Base-by-base conservation (phyloP, 2,888 invertebrate genomes). In the Euproctis similis region DNA sequence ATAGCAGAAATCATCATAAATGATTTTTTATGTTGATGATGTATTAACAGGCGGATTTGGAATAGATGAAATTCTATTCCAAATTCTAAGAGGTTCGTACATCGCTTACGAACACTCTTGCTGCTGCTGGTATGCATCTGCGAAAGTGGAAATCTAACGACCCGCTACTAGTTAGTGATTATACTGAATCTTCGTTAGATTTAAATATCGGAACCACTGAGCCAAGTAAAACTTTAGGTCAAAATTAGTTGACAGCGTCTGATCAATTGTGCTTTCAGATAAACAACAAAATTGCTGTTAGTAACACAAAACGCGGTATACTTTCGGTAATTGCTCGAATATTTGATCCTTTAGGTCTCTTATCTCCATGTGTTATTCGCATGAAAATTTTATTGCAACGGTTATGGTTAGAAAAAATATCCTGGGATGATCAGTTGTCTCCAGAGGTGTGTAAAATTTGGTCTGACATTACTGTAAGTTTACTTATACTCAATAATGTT, bases 271-370 rank as follows among this genome's bases (percentile, higher is more conserved):
- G 4, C 2, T 9, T 8, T 20, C 9, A 8, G n/a, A 9, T 20
- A 8, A 4, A 9, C 20, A 20, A 5, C 9, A 9, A 5, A 20
- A 9, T n/a, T n/a, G n/a, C n/a, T n/a, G 8, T 9, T 20, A 2
- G 2, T 9, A 9, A 4, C 9, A 20, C 9, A 9, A 20, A 9
- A 9, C 20, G 9, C 9, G 31, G 26, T 3, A 24, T 53, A 3
- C 26, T 54, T 1, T 20, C 20, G 2, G 27, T 25, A 2, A 41
- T 51, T 10, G 34, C 41, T 2, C 29, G 31, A 2, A 44, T 54
- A 2, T 54, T 52, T 28, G 54, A 52, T 14, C 51, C 51, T 1
- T 18, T 53, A 12, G 49, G 49, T 0, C 26, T 52, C 1, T 28
- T 55, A n/a, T 19, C 45, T 7, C 51, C 47, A 1, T 39, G 38